Percentiles rank a stretch among this genome's conserved stretches.
Conservation (phyloP, 1,140 invertebrate species). For the Drosophila pseudoananassae region DNA sequence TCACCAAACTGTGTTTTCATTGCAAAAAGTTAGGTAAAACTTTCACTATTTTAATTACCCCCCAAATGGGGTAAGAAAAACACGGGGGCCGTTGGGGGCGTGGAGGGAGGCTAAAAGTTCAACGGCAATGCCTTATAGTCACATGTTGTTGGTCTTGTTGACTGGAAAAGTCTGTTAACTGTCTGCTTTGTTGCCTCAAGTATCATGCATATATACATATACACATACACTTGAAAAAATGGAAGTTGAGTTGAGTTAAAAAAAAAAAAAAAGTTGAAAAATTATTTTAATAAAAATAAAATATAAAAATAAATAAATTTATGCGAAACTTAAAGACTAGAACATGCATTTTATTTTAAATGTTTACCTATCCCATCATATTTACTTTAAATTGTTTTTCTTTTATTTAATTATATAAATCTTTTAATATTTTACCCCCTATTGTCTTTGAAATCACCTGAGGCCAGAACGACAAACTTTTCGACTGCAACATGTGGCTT, state of each 20-base stretch:
- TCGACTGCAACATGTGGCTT: slow-evolving; percentile 76
- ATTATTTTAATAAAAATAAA: background rate
- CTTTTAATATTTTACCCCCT: too few species aligned
- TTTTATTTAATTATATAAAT: too few species aligned
- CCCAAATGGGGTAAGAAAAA: slow-evolving; percentile 44
- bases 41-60: slow-evolving; percentile 81
- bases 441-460: too few species aligned
- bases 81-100: background rate
- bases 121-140: slow-evolving; percentile 50
- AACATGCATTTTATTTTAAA: too few species aligned
- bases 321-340: too few species aligned
- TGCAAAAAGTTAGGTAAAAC: slow-evolving; percentile 24
- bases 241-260: slow-evolving; percentile 24
- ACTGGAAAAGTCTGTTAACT: slow-evolving; percentile 74
- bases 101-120: slow-evolving; percentile 15
- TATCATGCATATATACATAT: slow-evolving; percentile 24
- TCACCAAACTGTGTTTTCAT: slow-evolving; percentile 3
- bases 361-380: too few species aligned
- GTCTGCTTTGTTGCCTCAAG: slow-evolving; percentile 73
- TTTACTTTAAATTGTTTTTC: too few species aligned
- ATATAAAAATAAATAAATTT: background rate
- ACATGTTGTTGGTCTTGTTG: slow-evolving; percentile 40
- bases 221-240: slow-evolving; percentile 11
- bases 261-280: background rate
- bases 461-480: slow-evolving; percentile 43